These are phyloP conservation scores for Plumapathes pennacea DNA, from an alignment of 92 coral and sea anemone species.

Conservation along the genomic window DNA sequence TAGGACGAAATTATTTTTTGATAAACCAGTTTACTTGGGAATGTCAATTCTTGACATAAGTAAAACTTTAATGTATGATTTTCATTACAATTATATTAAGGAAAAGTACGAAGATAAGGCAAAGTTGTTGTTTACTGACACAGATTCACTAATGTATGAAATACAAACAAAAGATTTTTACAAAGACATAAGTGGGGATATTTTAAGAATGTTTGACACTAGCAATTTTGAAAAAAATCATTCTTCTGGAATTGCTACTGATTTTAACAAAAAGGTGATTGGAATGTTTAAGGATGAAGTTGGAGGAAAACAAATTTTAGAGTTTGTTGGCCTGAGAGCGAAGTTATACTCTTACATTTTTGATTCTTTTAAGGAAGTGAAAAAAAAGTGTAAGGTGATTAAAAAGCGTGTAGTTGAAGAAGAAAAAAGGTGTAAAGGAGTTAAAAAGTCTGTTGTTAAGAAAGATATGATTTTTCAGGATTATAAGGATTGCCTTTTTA, in stretches of 20 bases:
- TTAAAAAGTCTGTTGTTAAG: not conserved
- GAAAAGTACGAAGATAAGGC: constrained; percentile 31
- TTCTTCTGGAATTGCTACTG: too few species aligned
- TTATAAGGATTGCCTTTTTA: not conserved
- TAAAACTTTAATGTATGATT: constrained; percentile 57
- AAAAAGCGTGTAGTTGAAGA: too few species aligned
- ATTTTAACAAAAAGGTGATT: too few species aligned
- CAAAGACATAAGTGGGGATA: constrained; percentile 34
- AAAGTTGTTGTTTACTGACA: constrained; percentile 42
- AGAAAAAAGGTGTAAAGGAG: constrained; percentile 1
- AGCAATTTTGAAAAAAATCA: constrained; percentile 34
- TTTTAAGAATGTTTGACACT: constrained; percentile 31
- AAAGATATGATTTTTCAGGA: not conserved
- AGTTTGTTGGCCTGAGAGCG: too few species aligned
- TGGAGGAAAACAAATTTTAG: too few species aligned
- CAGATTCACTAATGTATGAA: constrained; percentile 32
- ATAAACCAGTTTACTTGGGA: constrained; percentile 70
- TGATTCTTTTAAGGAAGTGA: too few species aligned
- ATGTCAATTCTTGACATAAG: constrained; percentile 70
- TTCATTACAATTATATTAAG: constrained; percentile 43
- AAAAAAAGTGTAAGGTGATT: too few species aligned
- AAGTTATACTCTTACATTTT: too few species aligned
- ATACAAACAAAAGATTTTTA: constrained; percentile 46
- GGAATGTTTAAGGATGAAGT: too few species aligned
- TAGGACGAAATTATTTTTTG: constrained; percentile 47